Evolutionary conservation across 2,797 vertebrate genomes (phyloP).

Genomic region (Clarias laeviceps): DNA sequence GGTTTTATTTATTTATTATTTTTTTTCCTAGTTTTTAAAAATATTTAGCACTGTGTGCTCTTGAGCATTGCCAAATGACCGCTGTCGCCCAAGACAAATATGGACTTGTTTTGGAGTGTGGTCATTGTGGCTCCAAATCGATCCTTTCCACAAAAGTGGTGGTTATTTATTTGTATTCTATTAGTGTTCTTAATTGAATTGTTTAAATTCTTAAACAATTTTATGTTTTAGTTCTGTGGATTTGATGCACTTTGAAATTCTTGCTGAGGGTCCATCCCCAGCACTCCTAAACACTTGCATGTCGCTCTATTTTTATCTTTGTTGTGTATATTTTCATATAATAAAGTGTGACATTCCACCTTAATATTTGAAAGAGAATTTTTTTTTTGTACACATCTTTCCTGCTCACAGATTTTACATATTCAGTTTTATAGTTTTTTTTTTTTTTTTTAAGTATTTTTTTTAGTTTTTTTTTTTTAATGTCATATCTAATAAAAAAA

Average conservation of each 20-base stretch:
- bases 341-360: conserved; percentile 60
- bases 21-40: background rate
- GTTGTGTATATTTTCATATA: conserved; percentile 51
- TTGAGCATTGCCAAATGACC: conserved; percentile 44
- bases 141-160: background rate
- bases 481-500: background rate
- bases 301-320: conserved; percentile 12
- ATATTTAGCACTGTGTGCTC: conserved; percentile 23
- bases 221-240: conserved; percentile 2
- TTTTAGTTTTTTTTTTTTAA: no score
- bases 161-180: conserved; percentile 31
- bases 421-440: background rate
- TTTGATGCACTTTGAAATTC: conserved; percentile 22
- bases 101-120: conserved; percentile 68
- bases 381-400: background rate
- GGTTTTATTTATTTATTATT: background rate
- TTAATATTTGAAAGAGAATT: background rate
- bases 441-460: no score
- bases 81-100: conserved; percentile 62
- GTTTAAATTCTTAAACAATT: no score
- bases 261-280: background rate
- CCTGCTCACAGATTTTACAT: background rate
- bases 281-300: background rate
- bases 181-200: background rate
- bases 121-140: conserved; percentile 1